Percentiles rank a stretch among this genome's conserved stretches.
These are phyloP conservation scores for Neomonachus schauinslandi DNA, from an alignment of 2,113 vertebrate genomes.

Conservation along the genomic window DNA sequence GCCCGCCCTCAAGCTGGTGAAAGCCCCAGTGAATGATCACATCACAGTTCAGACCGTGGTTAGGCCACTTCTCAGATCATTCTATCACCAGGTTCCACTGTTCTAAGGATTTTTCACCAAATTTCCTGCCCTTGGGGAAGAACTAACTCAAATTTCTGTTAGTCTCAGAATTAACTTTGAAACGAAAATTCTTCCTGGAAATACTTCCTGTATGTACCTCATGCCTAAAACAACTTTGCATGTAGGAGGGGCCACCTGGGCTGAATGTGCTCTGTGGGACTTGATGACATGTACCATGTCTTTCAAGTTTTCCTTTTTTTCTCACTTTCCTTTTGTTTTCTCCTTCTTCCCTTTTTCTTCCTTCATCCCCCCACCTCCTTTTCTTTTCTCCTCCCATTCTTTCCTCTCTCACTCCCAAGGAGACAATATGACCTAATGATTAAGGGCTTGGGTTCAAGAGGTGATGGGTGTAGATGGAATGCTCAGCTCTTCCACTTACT, in stretches of 20 bases:
- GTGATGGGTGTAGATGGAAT: not conserved
- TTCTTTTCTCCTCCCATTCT: not conserved
- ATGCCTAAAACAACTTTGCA: not conserved
- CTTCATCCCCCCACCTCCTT: not conserved
- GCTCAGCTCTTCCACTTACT: not conserved
- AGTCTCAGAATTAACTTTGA: conserved; percentile 18
- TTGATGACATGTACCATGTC: not conserved
- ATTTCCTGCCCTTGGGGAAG: not conserved
- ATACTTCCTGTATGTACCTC: not conserved
- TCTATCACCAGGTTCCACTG: not conserved
- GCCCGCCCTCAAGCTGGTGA: fast-evolving
- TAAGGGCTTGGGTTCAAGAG: not conserved
- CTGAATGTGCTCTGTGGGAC: not conserved
- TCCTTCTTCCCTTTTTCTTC: not conserved
- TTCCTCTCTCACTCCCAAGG: not conserved
- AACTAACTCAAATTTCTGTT: not conserved
- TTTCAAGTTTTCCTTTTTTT: not conserved
- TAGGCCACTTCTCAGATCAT: not conserved
- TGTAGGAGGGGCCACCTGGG: not conserved
- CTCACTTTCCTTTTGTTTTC: not conserved
- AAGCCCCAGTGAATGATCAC: not conserved
- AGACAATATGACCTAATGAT: not conserved
- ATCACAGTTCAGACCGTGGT: not conserved
- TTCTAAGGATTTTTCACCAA: not conserved
- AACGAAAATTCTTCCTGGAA: conserved; percentile 32